Conservation (phyloP, 2,797 vertebrate genomes). For the Arctocebus calabarensis region DNA sequence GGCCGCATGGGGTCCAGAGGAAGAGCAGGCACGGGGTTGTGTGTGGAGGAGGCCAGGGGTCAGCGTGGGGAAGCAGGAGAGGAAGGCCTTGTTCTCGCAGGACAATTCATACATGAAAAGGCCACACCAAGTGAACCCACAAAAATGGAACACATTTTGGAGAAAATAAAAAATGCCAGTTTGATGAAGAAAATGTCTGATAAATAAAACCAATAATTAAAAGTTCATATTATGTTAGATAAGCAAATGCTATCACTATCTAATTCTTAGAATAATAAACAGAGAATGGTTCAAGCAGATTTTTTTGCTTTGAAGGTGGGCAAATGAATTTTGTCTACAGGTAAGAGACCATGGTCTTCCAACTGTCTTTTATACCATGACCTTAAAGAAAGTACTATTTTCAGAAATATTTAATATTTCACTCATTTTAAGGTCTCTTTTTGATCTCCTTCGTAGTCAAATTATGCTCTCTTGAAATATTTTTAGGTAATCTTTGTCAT, state of each 20-base stretch:
- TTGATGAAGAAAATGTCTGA: background rate
- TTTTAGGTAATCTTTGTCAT: background rate
- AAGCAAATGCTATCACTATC: background rate
- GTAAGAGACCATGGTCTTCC: background rate
- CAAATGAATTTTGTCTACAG: background rate
- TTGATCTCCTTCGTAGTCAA: slow-evolving; percentile 26
- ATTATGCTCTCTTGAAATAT: background rate
- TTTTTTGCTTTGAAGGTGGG: background rate
- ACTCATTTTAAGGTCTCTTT: background rate
- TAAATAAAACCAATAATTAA: background rate
- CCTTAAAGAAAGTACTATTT: background rate
- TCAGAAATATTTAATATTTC: background rate
- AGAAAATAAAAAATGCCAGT: background rate
- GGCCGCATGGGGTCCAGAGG: rapidly evolving
- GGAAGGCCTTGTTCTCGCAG: background rate
- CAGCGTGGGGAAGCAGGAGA: background rate
- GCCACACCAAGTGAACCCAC: background rate
- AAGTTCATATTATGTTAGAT: background rate
- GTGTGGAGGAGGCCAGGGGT: rapidly evolving
- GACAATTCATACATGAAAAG: background rate
- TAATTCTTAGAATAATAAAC: background rate
- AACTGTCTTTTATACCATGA: background rate
- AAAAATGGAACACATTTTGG: background rate
- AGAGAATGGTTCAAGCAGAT: background rate
- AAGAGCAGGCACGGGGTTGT: no score